Percentiles rank a stretch among this genome's conserved stretches.
Conservation (phyloP, 2,113 vertebrate genomes). For the Corydoras sp. region DNA sequence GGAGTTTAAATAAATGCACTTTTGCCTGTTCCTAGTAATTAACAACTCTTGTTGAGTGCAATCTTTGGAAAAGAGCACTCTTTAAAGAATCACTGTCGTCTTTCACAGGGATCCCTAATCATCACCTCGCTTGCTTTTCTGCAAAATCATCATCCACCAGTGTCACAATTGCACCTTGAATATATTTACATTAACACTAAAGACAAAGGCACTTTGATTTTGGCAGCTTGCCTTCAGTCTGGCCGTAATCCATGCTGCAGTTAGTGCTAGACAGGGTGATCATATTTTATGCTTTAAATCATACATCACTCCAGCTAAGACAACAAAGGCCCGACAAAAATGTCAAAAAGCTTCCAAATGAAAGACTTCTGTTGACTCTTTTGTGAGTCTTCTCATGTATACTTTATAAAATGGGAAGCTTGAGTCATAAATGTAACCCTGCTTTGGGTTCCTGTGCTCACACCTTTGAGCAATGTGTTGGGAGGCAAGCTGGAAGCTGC, state of each 20-base stretch:
- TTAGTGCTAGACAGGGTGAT: not conserved
- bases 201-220: conserved; percentile 20
- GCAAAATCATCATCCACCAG: not conserved
- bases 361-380: not conserved
- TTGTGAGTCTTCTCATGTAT: not conserved
- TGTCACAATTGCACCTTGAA: not conserved
- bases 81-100: not conserved
- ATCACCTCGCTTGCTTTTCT: not conserved
- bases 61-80: too few species aligned
- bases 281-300: conserved; percentile 7
- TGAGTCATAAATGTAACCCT: too few species aligned
- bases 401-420: not conserved
- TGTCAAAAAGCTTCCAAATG: not conserved
- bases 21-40: not conserved
- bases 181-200: conserved; percentile 11
- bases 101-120: conserved; percentile 3
- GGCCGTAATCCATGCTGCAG: conserved; percentile 1
- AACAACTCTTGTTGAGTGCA: not conserved
- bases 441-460: conserved; percentile 13
- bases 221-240: conserved; percentile 14
- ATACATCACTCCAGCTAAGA: not conserved
- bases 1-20: too few species aligned
- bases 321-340: not conserved
- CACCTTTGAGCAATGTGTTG: not conserved
- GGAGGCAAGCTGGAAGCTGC: not conserved